Conservation (phyloP, 2,888 invertebrate genomes). For the Polietes domitor region DNA sequence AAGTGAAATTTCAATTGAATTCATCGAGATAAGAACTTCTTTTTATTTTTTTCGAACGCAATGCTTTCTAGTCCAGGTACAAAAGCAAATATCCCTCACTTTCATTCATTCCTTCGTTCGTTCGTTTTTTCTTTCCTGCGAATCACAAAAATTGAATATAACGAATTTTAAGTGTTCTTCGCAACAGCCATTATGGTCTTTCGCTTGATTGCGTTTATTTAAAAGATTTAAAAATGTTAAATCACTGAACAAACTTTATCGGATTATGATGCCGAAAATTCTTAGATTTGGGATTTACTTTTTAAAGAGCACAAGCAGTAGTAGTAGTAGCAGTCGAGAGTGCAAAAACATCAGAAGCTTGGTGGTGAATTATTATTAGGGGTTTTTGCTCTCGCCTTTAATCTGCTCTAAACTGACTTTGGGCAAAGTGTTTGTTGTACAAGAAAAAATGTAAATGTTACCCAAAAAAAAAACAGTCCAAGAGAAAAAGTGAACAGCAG, state of each 20-base stretch:
- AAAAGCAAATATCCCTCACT: too few species aligned
- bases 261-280: not conserved
- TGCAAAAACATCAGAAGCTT: not conserved
- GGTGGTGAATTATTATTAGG: constrained; percentile 7
- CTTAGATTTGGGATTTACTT: not conserved
- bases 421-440: not conserved
- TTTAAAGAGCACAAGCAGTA: not conserved
- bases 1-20: not conserved
- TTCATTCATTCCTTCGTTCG: too few species aligned
- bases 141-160: not conserved
- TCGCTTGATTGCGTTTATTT: not conserved
- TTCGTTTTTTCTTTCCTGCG: too few species aligned
- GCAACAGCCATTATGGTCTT: not conserved
- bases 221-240: not conserved
- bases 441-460: not conserved
- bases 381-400: not conserved
- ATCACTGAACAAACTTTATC: not conserved
- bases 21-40: not conserved
- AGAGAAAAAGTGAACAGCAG: not conserved
- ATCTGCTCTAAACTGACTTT: not conserved
- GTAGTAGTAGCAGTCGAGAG: not conserved
- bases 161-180: not conserved
- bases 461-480: not conserved
- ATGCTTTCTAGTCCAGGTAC: not conserved
- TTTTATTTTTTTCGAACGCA: not conserved